Base-by-base conservation (phyloP, 2,888 invertebrate species). In the Uropetala carovei region DNA sequence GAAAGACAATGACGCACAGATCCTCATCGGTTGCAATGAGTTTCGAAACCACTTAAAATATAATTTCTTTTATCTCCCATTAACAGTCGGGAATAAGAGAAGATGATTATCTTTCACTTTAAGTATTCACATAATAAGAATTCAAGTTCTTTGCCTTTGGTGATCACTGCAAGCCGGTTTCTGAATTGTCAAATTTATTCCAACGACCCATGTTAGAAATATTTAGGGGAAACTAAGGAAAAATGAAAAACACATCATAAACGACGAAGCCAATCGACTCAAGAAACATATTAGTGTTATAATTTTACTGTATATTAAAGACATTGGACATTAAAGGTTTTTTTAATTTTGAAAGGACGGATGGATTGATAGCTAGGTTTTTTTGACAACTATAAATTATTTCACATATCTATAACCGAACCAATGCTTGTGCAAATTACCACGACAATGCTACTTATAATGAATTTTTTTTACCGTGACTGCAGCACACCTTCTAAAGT, bases 291-390 rank as follows among this genome's bases (percentile, higher is more conserved):
- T 27, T 27, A 75, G 75, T n/a, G 22, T 75, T 27, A 75, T 75
- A 13, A 22, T 75, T 75, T 27, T 22, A 75, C 75, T 27, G 75
- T 75, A 64, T 75, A 22, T n/a, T 27, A 75, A 75, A 27, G 75
- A 75, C n/a, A 68, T 89, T 60, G n/a, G 43, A 43, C 43, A 43
- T 43, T 43, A 43, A 43, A 89, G 64, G 68, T 43, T 89, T 86
- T 13, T 86, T 86, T n/a, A 89, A 89, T 89, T 89, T 89, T 89
- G 64, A 89, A 27, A 89, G 89, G 89, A 89, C 89, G 89, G 89
- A 89, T 89, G 89, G 64, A 89, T 89, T 89, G 89, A 89, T 89
- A 89, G 89, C 89, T 89, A 64, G 89, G 64, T 75, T 13, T 75
- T 75, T 27, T 22, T 22, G 27, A 22, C 75, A 27, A 27, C 75